Conservation (phyloP, 2,888 invertebrate species). For the Drosophila formosana region DNA sequence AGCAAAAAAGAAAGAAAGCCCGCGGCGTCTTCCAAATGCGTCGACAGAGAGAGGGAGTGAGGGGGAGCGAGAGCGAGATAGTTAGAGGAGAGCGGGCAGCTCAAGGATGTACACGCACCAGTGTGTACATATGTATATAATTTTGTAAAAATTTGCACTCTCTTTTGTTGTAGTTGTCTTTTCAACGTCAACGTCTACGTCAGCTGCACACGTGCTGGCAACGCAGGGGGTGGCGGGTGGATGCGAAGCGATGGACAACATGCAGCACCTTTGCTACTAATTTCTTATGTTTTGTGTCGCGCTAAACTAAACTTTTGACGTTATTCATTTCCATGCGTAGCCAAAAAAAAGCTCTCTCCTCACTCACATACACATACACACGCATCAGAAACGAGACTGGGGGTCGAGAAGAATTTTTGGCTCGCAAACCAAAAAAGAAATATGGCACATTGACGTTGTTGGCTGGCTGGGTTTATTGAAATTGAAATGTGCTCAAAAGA, state of each 20-base stretch:
- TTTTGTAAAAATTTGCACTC: conserved; percentile 32
- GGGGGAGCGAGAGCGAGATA: conserved; percentile 3
- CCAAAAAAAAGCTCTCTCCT: conserved; percentile 46
- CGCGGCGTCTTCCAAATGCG: conserved; percentile 48
- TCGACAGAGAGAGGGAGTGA: conserved; percentile 30
- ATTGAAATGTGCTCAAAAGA: conserved; percentile 23
- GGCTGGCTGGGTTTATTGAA: conserved; percentile 24
- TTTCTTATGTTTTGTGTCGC: conserved; percentile 58
- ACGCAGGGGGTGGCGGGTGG: neutral
- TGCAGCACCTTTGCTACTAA: conserved; percentile 61
- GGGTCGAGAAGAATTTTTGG: conserved; percentile 65
- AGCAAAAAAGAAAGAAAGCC: conserved; percentile 32
- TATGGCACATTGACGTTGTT: conserved; percentile 59
- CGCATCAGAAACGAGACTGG: conserved; percentile 36
- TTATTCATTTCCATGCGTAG: conserved; percentile 61
- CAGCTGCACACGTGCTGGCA: conserved; percentile 54
- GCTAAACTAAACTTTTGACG: conserved; percentile 55
- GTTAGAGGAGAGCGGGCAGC: conserved; percentile 14
- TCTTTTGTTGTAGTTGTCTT: conserved; percentile 17
- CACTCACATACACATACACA: conserved; percentile 28
- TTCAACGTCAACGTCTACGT: conserved; percentile 20
- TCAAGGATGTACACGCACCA: conserved; percentile 39
- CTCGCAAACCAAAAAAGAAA: conserved; percentile 58
- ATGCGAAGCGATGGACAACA: neutral
- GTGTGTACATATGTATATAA: conserved; percentile 45